A percentile compares a stretch with the other conserved stretches of the same genome.
Evolutionary conservation across 2,888 invertebrate genomes (phyloP).

Genomic region (Pseudococcus viburni): DNA sequence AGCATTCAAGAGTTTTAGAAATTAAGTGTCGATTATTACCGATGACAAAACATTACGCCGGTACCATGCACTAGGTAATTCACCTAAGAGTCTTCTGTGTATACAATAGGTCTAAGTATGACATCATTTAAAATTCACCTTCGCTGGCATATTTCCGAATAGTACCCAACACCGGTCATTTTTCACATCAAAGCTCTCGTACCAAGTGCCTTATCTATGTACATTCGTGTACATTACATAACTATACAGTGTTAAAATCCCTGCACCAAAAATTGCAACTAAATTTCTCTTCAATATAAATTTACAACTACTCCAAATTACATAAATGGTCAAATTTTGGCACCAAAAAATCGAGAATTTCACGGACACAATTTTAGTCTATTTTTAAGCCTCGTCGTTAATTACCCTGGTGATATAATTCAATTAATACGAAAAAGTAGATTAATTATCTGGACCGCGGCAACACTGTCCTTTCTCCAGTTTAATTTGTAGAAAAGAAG

Average conservation of each 20-base stretch:
- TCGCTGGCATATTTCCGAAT: conserved; percentile 8
- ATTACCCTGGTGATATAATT: not conserved
- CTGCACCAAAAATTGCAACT: not conserved
- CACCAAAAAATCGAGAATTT: not conserved
- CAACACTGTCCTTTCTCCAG: conserved; percentile 61
- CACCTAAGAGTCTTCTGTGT: not conserved
- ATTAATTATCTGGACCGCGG: not conserved
- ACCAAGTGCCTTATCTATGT: not conserved
- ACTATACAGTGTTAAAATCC: not conserved
- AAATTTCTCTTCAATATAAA: not conserved
- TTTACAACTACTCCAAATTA: not conserved
- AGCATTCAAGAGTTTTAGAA: not conserved
- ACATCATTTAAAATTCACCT: conserved; percentile 17
- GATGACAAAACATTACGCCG: conserved; percentile 12
- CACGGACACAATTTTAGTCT: not conserved
- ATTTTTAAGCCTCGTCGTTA: not conserved
- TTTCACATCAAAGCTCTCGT: conserved; percentile 34
- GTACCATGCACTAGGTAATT: not conserved
- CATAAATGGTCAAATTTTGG: not conserved
- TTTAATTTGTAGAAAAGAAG: conserved; percentile 60
- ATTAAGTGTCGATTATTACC: conserved; percentile 22
- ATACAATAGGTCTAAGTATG: conserved; percentile 34
- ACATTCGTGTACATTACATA: not conserved
- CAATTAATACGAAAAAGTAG: not conserved
- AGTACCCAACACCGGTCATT: conserved; percentile 16